phyloP scores from a whole-genome alignment of 92 coral and sea anemone species.

The Zoanthus sansibaricus region DNA sequence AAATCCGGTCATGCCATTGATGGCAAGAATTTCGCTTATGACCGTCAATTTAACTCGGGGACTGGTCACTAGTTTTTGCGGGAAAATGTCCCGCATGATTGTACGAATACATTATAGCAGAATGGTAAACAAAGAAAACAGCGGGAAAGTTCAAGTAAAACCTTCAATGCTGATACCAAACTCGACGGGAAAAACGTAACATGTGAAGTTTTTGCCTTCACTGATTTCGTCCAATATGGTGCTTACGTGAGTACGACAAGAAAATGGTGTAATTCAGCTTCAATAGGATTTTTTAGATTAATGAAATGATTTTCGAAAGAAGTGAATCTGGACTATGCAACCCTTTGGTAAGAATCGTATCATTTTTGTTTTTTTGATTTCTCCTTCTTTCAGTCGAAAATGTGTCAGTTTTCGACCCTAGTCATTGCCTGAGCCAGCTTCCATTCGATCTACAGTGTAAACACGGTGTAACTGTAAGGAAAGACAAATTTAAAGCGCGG shows the following conservation, averaged over 20 bases:
- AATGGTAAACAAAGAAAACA: no score
- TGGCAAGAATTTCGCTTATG: no score
- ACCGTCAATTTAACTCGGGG: no score
- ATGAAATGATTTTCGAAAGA: slow-evolving; percentile 11
- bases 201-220: slow-evolving; percentile 35
- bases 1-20: no score
- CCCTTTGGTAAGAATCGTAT: no score
- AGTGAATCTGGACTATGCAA: background rate
- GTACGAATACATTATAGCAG: no score
- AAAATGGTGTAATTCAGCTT: slow-evolving; percentile 38
- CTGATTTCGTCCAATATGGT: slow-evolving; percentile 23
- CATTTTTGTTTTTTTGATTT: background rate
- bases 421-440: slow-evolving; percentile 16
- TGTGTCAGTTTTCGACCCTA: slow-evolving; percentile 10
- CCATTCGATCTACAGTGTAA: slow-evolving; percentile 30
- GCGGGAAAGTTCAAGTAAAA: no score
- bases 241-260: slow-evolving; percentile 29
- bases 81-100: no score
- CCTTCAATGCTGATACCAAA: no score
- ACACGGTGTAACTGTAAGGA: slow-evolving; percentile 8
- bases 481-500: slow-evolving; percentile 12
- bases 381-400: slow-evolving; percentile 10
- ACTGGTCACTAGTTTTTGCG: no score
- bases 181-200: slow-evolving; percentile 24
- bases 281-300: slow-evolving; percentile 29